Evolutionary conservation across 2,797 vertebrate genomes (phyloP).

Genomic region (Leuciscus waleckii): DNA sequence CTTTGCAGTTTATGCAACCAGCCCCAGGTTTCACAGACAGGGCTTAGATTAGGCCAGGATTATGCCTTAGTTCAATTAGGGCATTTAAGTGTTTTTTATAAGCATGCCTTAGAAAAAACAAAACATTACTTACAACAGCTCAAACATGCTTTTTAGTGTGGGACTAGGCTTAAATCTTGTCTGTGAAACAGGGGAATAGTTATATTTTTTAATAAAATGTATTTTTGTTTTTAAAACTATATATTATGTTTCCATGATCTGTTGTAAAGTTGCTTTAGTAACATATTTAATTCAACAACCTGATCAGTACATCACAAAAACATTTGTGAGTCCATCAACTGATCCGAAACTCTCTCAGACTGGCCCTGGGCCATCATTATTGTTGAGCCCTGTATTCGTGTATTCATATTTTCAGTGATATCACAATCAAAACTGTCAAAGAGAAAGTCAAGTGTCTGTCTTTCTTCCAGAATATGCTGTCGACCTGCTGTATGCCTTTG

Average conservation of each 20-base stretch:
- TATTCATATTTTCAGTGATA: neutral
- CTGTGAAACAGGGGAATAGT: neutral
- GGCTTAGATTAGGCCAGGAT: too few species aligned
- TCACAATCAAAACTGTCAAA: neutral
- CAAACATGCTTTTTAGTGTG: too few species aligned
- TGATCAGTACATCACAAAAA: neutral
- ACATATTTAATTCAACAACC: neutral
- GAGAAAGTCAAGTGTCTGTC: neutral
- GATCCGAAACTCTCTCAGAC: neutral
- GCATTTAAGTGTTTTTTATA: too few species aligned
- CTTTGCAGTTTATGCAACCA: too few species aligned
- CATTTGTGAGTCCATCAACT: neutral
- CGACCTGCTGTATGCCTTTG: constrained; percentile 87
- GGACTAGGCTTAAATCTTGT: neutral
- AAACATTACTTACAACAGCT: too few species aligned
- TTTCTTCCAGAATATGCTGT: constrained; percentile 79
- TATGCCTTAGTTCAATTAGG: neutral
- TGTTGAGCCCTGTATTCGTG: neutral
- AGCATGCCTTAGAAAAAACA: too few species aligned
- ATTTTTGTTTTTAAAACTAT: neutral
- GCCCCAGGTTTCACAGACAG: neutral
- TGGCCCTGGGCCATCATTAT: too few species aligned
- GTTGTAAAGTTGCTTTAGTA: neutral
- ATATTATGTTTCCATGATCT: neutral
- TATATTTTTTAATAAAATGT: neutral